A percentile compares a stretch with the other conserved stretches of the same genome.
Conservation (phyloP, 2,888 invertebrate species). For the Lucinisca nassula region DNA sequence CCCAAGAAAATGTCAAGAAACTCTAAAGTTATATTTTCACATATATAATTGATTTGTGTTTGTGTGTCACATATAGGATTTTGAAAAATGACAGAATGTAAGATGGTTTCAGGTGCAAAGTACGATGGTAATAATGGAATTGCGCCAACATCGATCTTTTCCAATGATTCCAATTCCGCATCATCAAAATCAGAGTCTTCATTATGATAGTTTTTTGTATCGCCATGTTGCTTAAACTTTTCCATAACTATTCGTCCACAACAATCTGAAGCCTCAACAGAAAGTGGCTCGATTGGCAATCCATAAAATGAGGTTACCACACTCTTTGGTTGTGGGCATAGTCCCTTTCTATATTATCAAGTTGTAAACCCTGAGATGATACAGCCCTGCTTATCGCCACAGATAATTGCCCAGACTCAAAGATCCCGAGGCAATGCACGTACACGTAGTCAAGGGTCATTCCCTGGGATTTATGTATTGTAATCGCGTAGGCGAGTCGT, state of each 20-base stretch:
- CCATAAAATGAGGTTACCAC: too few species aligned
- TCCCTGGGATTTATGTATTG: slow-evolving; percentile 46
- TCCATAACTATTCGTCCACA: too few species aligned
- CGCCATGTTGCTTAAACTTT: too few species aligned
- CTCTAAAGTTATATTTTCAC: too few species aligned
- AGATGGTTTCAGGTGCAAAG: neutral
- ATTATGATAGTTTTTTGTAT: too few species aligned
- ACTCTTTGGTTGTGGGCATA: neutral
- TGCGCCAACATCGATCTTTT: neutral
- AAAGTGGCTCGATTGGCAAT: too few species aligned
- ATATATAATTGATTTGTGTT: slow-evolving; percentile 17
- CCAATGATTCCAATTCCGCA: slow-evolving; percentile 2
- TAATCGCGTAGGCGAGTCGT: slow-evolving; percentile 16
- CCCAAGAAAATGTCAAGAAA: too few species aligned
- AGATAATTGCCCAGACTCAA: slow-evolving; percentile 39
- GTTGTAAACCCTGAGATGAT: slow-evolving; percentile 9
- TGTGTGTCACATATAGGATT: neutral
- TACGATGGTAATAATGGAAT: slow-evolving; percentile 18
- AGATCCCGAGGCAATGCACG: slow-evolving; percentile 20
- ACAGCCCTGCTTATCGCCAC: slow-evolving; percentile 45
- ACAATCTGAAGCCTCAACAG: too few species aligned
- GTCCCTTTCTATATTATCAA: slow-evolving; percentile 36
- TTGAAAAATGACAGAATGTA: neutral
- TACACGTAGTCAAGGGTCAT: slow-evolving; percentile 20
- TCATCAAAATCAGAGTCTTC: slow-evolving; percentile 42